phyloP scores from a whole-genome alignment of 2,888 invertebrate species.

The Calliopum simillimum region DNA sequence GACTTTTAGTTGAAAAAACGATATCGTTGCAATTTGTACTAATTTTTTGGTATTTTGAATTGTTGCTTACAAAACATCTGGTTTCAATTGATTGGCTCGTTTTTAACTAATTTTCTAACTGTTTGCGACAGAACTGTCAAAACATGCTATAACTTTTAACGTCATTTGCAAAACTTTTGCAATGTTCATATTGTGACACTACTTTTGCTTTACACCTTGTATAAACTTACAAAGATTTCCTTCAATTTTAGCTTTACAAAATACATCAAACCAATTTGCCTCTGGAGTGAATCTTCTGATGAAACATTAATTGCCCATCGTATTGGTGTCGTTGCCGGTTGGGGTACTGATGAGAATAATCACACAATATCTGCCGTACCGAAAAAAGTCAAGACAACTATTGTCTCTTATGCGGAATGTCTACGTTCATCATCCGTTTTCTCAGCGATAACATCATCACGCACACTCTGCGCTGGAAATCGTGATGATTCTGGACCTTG shows the following conservation, averaged over 20 bases:
- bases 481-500: constrained; percentile 63
- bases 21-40: too few relatives aligned
- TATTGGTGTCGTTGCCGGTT: constrained; percentile 70
- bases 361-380: constrained; percentile 60
- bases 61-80: too few relatives aligned
- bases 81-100: too few relatives aligned
- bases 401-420: constrained; percentile 69
- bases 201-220: too few relatives aligned
- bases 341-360: constrained; percentile 65
- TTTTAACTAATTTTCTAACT: too few relatives aligned
- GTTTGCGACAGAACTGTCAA: too few relatives aligned
- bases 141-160: too few relatives aligned
- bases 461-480: constrained; percentile 62
- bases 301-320: constrained; percentile 61
- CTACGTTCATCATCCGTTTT: constrained; percentile 65
- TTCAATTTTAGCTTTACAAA: constrained; percentile 44
- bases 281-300: constrained; percentile 59
- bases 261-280: constrained; percentile 60
- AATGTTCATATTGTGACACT: too few relatives aligned
- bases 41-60: too few relatives aligned
- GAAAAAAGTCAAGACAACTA: constrained; percentile 66
- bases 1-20: too few relatives aligned
- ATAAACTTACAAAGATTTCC: background rate
- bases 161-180: too few relatives aligned
- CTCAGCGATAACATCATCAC: constrained; percentile 46